These are phyloP conservation scores for Tromatobia lineatoria DNA, from an alignment of 2,888 invertebrate species.

Conservation along the genomic window DNA sequence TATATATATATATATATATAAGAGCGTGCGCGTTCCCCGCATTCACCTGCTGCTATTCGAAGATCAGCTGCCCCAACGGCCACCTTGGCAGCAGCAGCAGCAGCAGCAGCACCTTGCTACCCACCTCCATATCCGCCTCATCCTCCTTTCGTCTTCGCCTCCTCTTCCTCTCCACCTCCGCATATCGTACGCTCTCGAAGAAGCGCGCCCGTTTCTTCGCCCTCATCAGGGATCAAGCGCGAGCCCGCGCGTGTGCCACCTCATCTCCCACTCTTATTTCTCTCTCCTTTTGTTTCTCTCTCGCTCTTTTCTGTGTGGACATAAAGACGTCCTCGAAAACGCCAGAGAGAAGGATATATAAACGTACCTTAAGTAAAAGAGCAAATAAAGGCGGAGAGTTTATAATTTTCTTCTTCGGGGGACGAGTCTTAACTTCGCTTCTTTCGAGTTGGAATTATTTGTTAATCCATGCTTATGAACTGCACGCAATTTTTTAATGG, in stretches of 20 bases:
- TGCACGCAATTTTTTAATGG: no score
- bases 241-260: slow-evolving; percentile 48
- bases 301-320: slow-evolving; percentile 29
- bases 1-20: slow-evolving; percentile 22
- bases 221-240: slow-evolving; percentile 55
- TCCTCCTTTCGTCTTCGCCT: slow-evolving; percentile 71
- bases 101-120: slow-evolving; percentile 80
- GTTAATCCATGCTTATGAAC: no score
- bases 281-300: background rate
- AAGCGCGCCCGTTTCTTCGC: slow-evolving; percentile 50
- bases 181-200: slow-evolving; percentile 37
- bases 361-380: slow-evolving; percentile 12
- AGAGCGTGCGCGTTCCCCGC: slow-evolving; percentile 75
- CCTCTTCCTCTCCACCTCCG: slow-evolving; percentile 64
- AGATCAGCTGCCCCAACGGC: slow-evolving; percentile 85
- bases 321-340: slow-evolving; percentile 43
- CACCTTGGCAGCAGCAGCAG: slow-evolving; percentile 78
- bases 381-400: background rate
- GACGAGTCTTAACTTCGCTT: background rate
- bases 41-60: slow-evolving; percentile 85
- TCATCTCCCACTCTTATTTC: slow-evolving; percentile 36
- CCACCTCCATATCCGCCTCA: slow-evolving; percentile 76
- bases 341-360: slow-evolving; percentile 9
- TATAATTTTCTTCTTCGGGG: background rate
- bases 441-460: no score